Evolutionary conservation across 2,113 vertebrate species (phyloP).

Genomic region (Sander vitreus): DNA sequence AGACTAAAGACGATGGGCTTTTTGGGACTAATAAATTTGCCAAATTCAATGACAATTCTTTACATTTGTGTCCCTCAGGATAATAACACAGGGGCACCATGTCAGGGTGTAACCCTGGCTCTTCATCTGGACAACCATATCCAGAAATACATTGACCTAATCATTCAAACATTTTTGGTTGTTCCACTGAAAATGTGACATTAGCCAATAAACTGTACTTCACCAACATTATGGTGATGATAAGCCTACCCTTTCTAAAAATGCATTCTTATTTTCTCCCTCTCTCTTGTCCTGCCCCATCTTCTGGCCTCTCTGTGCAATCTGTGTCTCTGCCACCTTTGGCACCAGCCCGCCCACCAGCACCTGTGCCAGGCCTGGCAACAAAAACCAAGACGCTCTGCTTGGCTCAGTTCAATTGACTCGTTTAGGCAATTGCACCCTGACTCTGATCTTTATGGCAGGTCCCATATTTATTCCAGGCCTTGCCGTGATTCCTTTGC

Average conservation of each 20-base stretch:
- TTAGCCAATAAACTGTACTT: conserved; percentile 12
- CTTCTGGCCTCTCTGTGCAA: conserved; percentile 67
- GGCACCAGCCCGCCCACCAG: conserved; percentile 75
- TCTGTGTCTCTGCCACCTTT: conserved; percentile 78
- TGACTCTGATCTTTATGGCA: conserved; percentile 76
- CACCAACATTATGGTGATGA: conserved; percentile 13
- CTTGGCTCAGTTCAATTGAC: conserved; percentile 80
- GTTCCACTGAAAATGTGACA: conserved; percentile 7
- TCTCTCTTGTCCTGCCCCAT: conserved; percentile 60
- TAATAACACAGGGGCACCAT: background rate
- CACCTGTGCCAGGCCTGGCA: conserved; percentile 76
- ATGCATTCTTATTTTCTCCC: conserved; percentile 15
- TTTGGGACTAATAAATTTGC: background rate
- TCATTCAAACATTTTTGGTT: conserved; percentile 1
- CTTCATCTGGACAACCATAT: background rate
- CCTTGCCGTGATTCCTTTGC: conserved; percentile 33
- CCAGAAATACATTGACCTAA: background rate
- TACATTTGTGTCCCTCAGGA: background rate
- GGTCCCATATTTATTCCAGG: conserved; percentile 46
- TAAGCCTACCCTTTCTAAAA: conserved; percentile 3
- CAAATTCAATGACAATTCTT: background rate
- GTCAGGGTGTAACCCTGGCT: background rate
- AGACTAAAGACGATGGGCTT: background rate
- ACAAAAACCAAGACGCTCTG: conserved; percentile 65
- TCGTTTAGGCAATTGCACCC: conserved; percentile 81